These are phyloP conservation scores for Basileuterus tristriatus DNA, from an alignment of 2,797 vertebrate species.

Conservation along the genomic window DNA sequence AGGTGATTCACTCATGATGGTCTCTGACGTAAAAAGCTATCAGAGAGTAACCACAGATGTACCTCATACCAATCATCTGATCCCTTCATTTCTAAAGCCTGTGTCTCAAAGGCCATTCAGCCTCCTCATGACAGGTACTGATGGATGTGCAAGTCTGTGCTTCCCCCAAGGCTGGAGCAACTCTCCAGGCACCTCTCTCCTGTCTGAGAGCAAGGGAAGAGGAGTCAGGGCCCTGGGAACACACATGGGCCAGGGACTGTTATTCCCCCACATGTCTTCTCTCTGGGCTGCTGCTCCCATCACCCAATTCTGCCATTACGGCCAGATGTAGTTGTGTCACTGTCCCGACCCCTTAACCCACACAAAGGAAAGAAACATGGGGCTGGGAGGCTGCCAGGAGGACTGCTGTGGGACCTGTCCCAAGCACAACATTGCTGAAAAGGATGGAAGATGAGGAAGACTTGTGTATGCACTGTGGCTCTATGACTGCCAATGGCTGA, in stretches of 20 bases:
- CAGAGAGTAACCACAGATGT: neutral
- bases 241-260: too few relatives aligned
- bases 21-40: neutral
- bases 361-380: neutral
- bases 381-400: neutral
- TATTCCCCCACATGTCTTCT: neutral
- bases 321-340: neutral
- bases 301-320: neutral
- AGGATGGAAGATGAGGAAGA: neutral
- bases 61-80: neutral
- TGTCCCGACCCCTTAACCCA: rapidly evolving
- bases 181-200: neutral
- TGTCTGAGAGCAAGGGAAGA: neutral
- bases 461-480: rapidly evolving
- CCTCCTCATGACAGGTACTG: neutral
- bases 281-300: neutral
- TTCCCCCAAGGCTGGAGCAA: neutral
- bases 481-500: neutral
- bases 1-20: slow-evolving; percentile 31
- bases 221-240: too few relatives aligned
- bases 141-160: rapidly evolving
- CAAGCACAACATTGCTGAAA: rapidly evolving
- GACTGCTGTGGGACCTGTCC: neutral
- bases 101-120: neutral
- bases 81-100: neutral